These are phyloP conservation scores for Rallus crepitans DNA, from an alignment of 2,797 vertebrate species.

Conservation along the genomic window DNA sequence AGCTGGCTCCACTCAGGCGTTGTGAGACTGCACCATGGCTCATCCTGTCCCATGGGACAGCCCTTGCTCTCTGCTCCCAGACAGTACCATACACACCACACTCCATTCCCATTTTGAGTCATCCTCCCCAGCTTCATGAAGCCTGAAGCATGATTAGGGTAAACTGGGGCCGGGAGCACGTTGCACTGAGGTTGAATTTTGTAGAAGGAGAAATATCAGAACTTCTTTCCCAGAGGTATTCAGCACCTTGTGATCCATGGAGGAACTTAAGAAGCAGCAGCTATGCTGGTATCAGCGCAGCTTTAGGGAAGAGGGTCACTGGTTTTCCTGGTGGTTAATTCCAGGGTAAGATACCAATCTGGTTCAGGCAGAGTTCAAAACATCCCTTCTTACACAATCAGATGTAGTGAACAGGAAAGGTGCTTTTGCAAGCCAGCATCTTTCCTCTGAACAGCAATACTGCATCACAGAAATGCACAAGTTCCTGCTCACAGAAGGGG, in stretches of 20 bases:
- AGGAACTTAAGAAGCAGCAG: background rate
- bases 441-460: slow-evolving; percentile 14
- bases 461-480: background rate
- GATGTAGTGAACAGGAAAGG: slow-evolving; percentile 16
- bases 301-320: background rate
- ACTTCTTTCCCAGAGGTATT: background rate
- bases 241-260: background rate
- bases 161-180: too few relatives aligned
- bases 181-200: background rate
- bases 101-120: background rate
- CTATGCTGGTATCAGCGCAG: background rate
- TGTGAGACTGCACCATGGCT: background rate
- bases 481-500: background rate
- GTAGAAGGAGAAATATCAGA: background rate
- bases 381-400: slow-evolving; percentile 18
- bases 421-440: slow-evolving; percentile 16
- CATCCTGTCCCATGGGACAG: background rate
- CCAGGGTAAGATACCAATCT: background rate
- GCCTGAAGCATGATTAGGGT: background rate
- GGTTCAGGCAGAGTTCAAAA: slow-evolving; percentile 25
- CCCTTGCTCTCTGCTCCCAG: background rate
- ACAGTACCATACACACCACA: background rate
- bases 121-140: background rate
- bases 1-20: fast-evolving
- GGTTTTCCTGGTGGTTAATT: slow-evolving; percentile 49